A percentile compares a stretch with the other conserved stretches of the same genome.
Conservation (phyloP, 2,888 invertebrate species). For the Lithosia quadra region DNA sequence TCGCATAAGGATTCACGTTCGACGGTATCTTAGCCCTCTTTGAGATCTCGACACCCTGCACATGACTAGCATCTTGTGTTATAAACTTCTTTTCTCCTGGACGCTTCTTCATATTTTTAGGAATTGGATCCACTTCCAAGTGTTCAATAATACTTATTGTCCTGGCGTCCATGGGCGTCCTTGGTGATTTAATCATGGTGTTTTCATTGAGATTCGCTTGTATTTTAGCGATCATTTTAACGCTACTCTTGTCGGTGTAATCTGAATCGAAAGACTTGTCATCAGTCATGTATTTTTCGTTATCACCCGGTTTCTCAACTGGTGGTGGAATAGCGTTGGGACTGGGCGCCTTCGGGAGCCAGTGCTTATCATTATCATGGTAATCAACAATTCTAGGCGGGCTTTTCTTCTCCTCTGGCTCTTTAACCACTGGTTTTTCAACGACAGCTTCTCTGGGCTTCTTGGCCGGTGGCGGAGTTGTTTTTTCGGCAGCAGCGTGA, state of each 20-base stretch:
- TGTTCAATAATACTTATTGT: slow-evolving; percentile 72
- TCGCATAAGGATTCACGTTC: slow-evolving; percentile 76
- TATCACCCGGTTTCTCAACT: slow-evolving; percentile 76
- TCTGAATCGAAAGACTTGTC: slow-evolving; percentile 79
- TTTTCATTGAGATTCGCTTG: slow-evolving; percentile 83
- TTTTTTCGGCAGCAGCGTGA: slow-evolving; percentile 43
- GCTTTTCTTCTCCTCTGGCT: slow-evolving; percentile 63
- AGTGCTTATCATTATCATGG: slow-evolving; percentile 72
- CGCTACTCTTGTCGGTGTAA: slow-evolving; percentile 77
- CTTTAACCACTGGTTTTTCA: slow-evolving; percentile 51
- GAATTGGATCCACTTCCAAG: slow-evolving; percentile 70
- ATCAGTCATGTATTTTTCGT: slow-evolving; percentile 83
- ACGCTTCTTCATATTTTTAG: slow-evolving; percentile 69
- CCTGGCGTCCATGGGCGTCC: slow-evolving; percentile 83
- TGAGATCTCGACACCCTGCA: slow-evolving; percentile 81
- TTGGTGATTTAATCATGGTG: slow-evolving; percentile 84
- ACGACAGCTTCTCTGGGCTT: slow-evolving; percentile 44
- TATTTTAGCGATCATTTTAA: slow-evolving; percentile 83
- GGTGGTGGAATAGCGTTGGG: slow-evolving; percentile 75
- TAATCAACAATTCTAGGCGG: slow-evolving; percentile 64
- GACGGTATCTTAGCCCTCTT: slow-evolving; percentile 84
- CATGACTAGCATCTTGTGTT: slow-evolving; percentile 76
- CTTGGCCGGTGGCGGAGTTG: slow-evolving; percentile 60
- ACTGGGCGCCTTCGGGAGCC: slow-evolving; percentile 77
- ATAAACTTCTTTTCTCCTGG: slow-evolving; percentile 76